A percentile compares a stretch with the other conserved stretches of the same genome.
phyloP scores from a whole-genome alignment of 2,113 vertebrate genomes.

The Menidia beryllina region DNA sequence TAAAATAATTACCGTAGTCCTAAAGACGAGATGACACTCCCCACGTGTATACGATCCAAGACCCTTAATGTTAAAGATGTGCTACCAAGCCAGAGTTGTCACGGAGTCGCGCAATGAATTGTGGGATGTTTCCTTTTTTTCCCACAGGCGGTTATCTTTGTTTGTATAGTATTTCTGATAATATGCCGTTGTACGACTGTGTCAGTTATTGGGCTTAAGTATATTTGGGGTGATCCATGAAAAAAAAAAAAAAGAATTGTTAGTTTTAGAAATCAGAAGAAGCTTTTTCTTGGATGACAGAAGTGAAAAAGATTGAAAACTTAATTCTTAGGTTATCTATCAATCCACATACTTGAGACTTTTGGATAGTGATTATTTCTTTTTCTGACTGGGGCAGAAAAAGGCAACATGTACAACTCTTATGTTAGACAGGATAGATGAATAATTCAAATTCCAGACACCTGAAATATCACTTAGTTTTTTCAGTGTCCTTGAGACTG shows the following conservation, averaged over 20 bases:
- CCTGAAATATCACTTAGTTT: constrained; percentile 15
- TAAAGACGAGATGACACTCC: neutral
- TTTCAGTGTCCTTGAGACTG: neutral
- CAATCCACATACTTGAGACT: no score
- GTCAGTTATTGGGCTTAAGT: no score
- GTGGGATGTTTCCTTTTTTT: constrained; percentile 25
- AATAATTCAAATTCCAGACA: neutral
- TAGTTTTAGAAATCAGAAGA: no score
- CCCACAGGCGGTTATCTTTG: neutral
- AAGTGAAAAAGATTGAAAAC: no score
- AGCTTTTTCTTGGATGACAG: no score
- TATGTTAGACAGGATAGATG: neutral
- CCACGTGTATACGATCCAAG: constrained; percentile 65
- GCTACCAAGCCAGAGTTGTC: neutral
- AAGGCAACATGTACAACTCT: neutral
- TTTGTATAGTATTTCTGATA: constrained; percentile 1
- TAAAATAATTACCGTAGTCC: constrained; percentile 50
- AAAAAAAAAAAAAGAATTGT: no score
- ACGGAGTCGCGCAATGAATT: constrained; percentile 37
- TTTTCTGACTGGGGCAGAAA: constrained; percentile 13
- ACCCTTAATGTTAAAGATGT: constrained; percentile 24
- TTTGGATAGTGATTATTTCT: constrained; percentile 3
- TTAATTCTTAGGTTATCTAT: no score
- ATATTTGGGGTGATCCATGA: no score
- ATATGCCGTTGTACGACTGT: no score